Evolutionary conservation across 2,797 vertebrate species (phyloP).

Genomic region (Hylomyscus alleni): DNA sequence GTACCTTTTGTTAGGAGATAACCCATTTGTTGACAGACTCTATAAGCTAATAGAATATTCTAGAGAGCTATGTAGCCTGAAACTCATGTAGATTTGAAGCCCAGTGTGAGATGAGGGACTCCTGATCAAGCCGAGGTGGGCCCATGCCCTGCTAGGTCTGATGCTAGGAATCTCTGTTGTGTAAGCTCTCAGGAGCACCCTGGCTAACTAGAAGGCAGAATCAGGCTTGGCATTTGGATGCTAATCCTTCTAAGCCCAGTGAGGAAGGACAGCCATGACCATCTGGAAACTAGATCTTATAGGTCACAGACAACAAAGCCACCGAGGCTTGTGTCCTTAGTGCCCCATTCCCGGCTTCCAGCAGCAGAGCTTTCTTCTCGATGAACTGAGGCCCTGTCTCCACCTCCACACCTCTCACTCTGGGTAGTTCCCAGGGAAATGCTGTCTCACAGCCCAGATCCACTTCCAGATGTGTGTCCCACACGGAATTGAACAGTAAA

Average conservation of each 20-base stretch:
- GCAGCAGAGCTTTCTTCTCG: not conserved
- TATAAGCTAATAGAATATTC: not conserved
- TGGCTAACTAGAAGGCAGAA: conserved; percentile 63
- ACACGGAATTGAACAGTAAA: not conserved
- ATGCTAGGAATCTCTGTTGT: conserved; percentile 78
- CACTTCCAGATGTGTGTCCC: not conserved
- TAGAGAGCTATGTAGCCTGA: conserved; percentile 68
- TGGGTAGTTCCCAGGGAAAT: not conserved
- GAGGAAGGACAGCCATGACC: conserved; percentile 73
- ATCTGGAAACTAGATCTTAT: conserved; percentile 70
- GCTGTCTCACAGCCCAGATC: not conserved
- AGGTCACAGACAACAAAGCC: not conserved
- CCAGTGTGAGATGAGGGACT: not conserved
- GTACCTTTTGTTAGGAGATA: not conserved
- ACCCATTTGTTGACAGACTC: not conserved
- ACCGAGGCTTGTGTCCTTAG: not conserved
- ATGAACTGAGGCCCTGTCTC: not conserved
- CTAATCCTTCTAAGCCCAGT: conserved; percentile 77
- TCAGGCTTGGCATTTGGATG: conserved; percentile 61
- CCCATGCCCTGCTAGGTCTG: conserved; percentile 56
- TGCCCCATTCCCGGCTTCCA: conserved; percentile 13
- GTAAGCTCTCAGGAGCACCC: conserved; percentile 66
- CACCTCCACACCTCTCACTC: not conserved
- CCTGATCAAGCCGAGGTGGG: conserved; percentile 51
- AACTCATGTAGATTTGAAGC: conserved; percentile 66